Evolutionary conservation across 92 coral and sea anemone species (phyloP), one percentile per base, ranked within the genome.

Genomic region (Phenganax subtilis): DNA sequence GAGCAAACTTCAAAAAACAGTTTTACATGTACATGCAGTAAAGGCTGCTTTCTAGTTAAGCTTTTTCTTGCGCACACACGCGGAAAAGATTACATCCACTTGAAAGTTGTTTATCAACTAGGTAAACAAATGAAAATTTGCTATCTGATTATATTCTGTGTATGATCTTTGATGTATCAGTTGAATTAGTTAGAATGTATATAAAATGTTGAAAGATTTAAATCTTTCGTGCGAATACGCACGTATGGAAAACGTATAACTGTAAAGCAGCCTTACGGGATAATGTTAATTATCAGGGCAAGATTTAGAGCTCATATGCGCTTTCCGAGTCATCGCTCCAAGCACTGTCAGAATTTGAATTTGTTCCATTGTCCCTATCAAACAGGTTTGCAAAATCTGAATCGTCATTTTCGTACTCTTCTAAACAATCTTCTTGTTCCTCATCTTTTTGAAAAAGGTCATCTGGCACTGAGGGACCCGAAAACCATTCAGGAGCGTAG

Each of bases 271-370:
- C 17, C n/a, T 61, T 61, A 7, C 6, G 63, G 12, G 12, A 61
- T 17, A 12, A 17, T 61, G 8, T 15, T 61, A 28, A 7, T 57
- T 2, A 61, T 17, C 12, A 64, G 47, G 17, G 17, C 10, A 2
- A 64, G 31, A 64, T 64, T 51, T 54, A 73, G 37, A 73, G 29
- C 52, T 51, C 37, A 11, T 20, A 20, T 20, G 25, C 25, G 25
- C 25, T 20, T 72, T 72, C 60, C 60, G 77, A 72, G 77, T 72
- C 77, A 72, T 72, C 77, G 54, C 77, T 72, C 59, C 77, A 72
- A 54, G 60, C 77, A 72, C 15, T 72, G 17, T 72, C 77, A 27
- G 77, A 72, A 51, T 72, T 72, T 72, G 77, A 72, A 72, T 72
- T 55, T 12, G 52, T 53, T 31, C 28, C 77, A 72, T 51, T 55